Percentiles rank a stretch among this genome's conserved stretches.
phyloP scores from a whole-genome alignment of 2,797 vertebrate species.

The Petrocephalus schoutedeni region DNA sequence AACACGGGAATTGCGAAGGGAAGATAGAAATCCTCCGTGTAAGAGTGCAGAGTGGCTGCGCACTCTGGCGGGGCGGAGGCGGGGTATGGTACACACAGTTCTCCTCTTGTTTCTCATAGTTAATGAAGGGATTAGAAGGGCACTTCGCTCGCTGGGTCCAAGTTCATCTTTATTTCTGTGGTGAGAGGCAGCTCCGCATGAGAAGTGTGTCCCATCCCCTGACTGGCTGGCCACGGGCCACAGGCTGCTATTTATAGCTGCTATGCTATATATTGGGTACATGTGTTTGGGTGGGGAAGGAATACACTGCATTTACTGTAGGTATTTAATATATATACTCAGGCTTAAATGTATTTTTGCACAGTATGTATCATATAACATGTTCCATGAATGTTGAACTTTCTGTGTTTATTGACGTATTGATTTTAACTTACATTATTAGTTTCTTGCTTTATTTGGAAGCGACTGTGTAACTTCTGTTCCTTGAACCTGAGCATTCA shows the following conservation, averaged over 20 bases:
- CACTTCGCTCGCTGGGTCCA: neutral
- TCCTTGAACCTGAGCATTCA: neutral
- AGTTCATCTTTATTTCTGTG: neutral
- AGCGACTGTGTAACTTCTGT: neutral
- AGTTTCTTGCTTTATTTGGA: neutral
- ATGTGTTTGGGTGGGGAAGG: neutral
- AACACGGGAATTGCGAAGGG: neutral
- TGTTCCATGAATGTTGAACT: neutral
- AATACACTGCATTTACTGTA: neutral
- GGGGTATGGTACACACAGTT: neutral
- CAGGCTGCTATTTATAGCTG: neutral
- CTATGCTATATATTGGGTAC: neutral
- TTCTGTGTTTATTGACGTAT: neutral
- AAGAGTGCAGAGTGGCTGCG: neutral
- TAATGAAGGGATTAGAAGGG: constrained; percentile 6
- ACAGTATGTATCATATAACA: neutral
- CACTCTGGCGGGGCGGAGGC: neutral
- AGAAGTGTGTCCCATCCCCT: neutral
- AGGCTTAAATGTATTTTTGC: neutral
- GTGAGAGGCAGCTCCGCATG: neutral
- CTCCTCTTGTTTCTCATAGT: neutral
- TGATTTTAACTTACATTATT: neutral
- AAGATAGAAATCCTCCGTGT: neutral
- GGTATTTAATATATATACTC: neutral
- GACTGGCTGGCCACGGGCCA: neutral